Conservation (phyloP, 30 jellyfish, hydroid and myxozoan genomes). For the Hydra vulgaris region DNA sequence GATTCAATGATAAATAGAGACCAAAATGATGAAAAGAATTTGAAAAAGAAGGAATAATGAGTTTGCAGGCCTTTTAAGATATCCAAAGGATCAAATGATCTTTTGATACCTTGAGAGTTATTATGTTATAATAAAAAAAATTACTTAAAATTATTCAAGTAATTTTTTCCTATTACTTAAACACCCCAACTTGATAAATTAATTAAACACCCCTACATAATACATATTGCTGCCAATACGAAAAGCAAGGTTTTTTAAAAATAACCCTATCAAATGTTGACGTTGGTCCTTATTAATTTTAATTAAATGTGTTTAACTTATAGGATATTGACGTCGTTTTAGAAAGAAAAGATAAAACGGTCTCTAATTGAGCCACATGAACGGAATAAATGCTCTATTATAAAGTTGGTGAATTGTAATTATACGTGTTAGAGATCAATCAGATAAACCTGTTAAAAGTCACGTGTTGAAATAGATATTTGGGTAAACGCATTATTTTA, state of each 20-base stretch:
- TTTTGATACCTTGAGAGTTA: not conserved
- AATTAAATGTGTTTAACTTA: not conserved
- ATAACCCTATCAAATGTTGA: not conserved
- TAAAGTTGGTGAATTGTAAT: not conserved
- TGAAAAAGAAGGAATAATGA: not conserved
- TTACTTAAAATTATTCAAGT: not conserved
- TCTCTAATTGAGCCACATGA: not conserved
- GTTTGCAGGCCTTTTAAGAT: no score
- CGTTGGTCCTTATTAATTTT: not conserved
- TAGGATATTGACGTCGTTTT: not conserved
- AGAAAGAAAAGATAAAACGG: not conserved
- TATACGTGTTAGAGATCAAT: not conserved
- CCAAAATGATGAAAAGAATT: not conserved
- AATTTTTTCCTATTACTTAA: not conserved
- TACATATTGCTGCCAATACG: not conserved
- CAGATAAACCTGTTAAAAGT: not conserved
- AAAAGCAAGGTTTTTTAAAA: not conserved
- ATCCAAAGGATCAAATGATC: not conserved
- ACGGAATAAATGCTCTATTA: not conserved
- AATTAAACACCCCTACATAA: not conserved
- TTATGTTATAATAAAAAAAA: not conserved
- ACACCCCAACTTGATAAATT: not conserved
- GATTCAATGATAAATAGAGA: not conserved
- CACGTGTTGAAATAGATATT: not conserved
- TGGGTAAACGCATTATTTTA: not conserved